phyloP scores from a whole-genome alignment of 2,888 invertebrate species.

The Eristalinus aeneus region DNA sequence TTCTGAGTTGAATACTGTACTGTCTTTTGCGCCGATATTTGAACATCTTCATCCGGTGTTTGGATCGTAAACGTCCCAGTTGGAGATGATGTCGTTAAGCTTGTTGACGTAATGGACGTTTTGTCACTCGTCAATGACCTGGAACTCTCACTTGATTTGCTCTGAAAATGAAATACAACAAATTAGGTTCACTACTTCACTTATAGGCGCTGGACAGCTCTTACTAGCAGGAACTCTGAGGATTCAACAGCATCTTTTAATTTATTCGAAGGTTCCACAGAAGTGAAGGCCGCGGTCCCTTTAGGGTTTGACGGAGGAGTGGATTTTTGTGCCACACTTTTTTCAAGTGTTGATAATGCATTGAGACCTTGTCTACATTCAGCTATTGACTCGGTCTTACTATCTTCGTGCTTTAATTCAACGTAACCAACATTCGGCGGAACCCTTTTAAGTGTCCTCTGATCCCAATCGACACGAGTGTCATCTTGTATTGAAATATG shows the following conservation, averaged over 20 bases:
- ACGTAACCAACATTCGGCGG: conserved; percentile 28
- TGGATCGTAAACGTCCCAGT: too few relatives aligned
- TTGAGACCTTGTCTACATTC: too few relatives aligned
- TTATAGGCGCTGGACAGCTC: too few relatives aligned
- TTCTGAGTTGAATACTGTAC: too few relatives aligned
- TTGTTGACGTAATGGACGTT: neutral
- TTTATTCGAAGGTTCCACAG: neutral
- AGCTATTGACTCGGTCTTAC: neutral
- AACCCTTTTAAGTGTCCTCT: neutral
- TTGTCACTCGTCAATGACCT: neutral
- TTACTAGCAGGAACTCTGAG: neutral
- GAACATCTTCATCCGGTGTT: too few relatives aligned
- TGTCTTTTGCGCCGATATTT: too few relatives aligned
- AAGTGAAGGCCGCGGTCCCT: too few relatives aligned
- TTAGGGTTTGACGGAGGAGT: too few relatives aligned
- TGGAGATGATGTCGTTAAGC: too few relatives aligned
- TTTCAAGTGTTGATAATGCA: neutral
- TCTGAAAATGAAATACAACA: neutral
- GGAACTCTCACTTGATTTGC: neutral
- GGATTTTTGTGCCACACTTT: neutral
- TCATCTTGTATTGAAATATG: conserved; percentile 32
- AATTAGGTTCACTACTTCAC: neutral
- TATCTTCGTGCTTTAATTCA: conserved; percentile 10
- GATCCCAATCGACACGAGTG: too few relatives aligned
- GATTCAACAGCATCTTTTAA: neutral